Evolutionary conservation across 2,113 vertebrate species (phyloP).

Genomic region (Menidia beryllina): DNA sequence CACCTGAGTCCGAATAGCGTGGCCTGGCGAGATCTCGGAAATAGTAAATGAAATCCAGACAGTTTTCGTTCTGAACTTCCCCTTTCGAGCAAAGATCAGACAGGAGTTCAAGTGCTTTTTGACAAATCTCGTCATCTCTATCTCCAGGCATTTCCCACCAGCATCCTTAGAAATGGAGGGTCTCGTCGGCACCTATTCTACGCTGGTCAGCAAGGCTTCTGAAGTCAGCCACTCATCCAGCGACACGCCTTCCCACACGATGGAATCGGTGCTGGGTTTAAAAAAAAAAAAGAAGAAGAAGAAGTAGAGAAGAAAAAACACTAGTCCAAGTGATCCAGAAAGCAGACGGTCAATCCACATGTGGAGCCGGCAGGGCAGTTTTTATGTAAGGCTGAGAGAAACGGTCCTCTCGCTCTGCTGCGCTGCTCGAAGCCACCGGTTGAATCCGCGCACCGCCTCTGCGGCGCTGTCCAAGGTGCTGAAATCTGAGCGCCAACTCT

Average conservation of each 20-base stretch:
- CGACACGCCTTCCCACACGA: constrained; percentile 66
- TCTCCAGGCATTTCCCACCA: constrained; percentile 98
- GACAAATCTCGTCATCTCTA: constrained; percentile 98
- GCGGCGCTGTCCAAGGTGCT: constrained; percentile 75
- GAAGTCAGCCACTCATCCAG: constrained; percentile 50
- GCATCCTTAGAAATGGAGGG: constrained; percentile 93
- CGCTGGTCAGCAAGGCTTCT: constrained; percentile 46
- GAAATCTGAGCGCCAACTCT: constrained; percentile 53
- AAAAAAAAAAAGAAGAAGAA: not conserved
- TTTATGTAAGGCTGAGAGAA: constrained; percentile 9
- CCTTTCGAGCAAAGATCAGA: constrained; percentile 95
- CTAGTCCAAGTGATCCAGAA: constrained; percentile 28
- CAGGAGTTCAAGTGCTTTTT: constrained; percentile 95
- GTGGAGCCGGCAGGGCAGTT: constrained; percentile 3
- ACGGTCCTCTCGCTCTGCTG: constrained; percentile 18
- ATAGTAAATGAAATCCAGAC: constrained; percentile 96
- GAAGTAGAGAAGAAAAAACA: not conserved
- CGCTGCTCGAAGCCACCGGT: constrained; percentile 70
- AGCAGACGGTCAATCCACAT: not conserved
- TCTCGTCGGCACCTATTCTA: constrained; percentile 78
- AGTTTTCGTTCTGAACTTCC: constrained; percentile 94
- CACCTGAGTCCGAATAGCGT: constrained; percentile 92
- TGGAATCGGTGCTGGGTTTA: constrained; percentile 5
- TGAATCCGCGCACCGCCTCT: constrained; percentile 73
- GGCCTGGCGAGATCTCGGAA: constrained; percentile 93